Conservation (phyloP, 2,113 vertebrate genomes). For the Hemichromis elongatus region DNA sequence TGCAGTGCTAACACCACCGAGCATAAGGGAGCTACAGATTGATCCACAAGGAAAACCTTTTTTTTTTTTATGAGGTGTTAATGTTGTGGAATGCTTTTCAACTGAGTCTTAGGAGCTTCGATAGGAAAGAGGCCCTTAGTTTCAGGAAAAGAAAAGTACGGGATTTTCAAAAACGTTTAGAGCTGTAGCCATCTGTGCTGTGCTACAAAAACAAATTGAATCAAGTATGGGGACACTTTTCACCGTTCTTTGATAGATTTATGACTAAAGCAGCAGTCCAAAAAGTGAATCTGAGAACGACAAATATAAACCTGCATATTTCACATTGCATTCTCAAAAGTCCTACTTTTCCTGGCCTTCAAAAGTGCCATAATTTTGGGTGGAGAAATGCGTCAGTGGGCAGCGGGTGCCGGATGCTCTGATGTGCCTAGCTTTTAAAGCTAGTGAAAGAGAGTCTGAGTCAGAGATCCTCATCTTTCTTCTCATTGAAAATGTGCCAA, state of each 20-base stretch:
- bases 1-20: neutral
- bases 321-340: neutral
- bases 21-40: neutral
- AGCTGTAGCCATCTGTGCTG: neutral
- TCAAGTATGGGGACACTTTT: neutral
- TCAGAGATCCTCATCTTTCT: neutral
- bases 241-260: neutral
- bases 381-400: neutral
- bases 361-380: neutral
- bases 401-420: neutral
- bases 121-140: constrained; percentile 36
- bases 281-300: neutral
- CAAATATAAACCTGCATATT: neutral
- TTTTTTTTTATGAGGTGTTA: constrained; percentile 43
- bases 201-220: neutral
- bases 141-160: neutral
- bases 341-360: neutral
- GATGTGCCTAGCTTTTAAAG: neutral
- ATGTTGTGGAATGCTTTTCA: constrained; percentile 28
- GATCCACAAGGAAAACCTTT: neutral
- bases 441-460: neutral
- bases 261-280: neutral
- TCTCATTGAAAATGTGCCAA: neutral
- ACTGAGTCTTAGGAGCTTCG: constrained; percentile 25
- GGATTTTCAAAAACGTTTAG: neutral